Base-by-base conservation (phyloP, 2,797 vertebrate genomes). In the Labroides dimidiatus region DNA sequence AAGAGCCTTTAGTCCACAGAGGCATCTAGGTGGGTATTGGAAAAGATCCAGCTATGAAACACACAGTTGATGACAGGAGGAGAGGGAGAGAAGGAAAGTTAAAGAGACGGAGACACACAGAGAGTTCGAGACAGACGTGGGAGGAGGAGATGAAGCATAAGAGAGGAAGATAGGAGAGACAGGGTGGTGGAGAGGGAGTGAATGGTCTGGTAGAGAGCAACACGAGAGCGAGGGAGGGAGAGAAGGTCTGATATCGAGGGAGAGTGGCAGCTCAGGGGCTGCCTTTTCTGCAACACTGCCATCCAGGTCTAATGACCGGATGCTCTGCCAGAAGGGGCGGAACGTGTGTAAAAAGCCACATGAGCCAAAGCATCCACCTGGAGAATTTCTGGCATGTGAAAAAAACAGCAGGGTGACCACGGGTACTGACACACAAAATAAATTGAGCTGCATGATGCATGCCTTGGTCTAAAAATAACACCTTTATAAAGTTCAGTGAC, bases 301-400 rank as follows among this genome's bases (percentile, higher is more conserved):
- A 78, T 72, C 74, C 63, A 74, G 65, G 71, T 78, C 82, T 89
- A 87, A 91, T 87, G 81, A 84, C 79, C 72, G 21, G 37, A 43
- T 41, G 36, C 58, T 71, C 75, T 47, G 61, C 72, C 62, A 64
- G 80, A 74, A 56, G 63, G 67, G 77, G 71, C 6, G 15, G 67
- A 55, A 76, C 23, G 5, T 74, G 78, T 80, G 74, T 58, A 65
- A 16, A 39, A 55, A 77, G 67, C 75, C 66, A 57, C 71, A 67
- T 59, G 65, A 84, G 77, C 57, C 64, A 68, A 81, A 55, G 70
- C 58, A 69, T 78, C 69, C 61, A 57, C 58, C 66, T 66, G 63
- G 64, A 84, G 73, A 76, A 67, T 69, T 45, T 70, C 65, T 70
- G 79, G 65, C 62, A 65, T 49, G 50, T 63, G 62, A 72, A 57